A percentile compares a stretch with the other conserved stretches of the same genome.
phyloP scores from a whole-genome alignment of 2,797 vertebrate genomes.

The Brachyalestes nurse region DNA sequence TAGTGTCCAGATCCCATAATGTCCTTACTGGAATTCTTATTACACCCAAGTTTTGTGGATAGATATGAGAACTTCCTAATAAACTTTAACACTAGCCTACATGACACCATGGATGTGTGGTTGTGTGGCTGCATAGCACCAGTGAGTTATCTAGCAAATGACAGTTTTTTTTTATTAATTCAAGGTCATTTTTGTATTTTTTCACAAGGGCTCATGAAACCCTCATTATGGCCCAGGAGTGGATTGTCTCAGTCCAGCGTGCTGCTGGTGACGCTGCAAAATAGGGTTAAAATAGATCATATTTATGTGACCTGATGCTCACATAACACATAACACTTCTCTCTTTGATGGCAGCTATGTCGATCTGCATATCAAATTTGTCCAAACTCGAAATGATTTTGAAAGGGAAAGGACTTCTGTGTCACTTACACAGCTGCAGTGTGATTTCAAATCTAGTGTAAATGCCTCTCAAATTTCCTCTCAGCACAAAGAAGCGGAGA shows the following conservation, averaged over 20 bases:
- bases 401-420: constrained; percentile 13
- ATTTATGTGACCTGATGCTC: constrained; percentile 35
- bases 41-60: neutral
- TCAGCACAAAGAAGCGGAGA: constrained; percentile 66
- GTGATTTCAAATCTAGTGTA: constrained; percentile 55
- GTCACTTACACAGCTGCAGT: neutral
- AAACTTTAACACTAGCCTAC: neutral
- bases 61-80: neutral
- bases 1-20: neutral
- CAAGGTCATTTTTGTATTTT: neutral
- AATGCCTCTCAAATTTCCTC: constrained; percentile 66
- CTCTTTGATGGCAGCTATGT: constrained; percentile 32
- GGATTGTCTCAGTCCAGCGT: constrained; percentile 74
- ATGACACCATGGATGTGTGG: neutral
- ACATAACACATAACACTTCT: constrained; percentile 11
- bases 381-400: constrained; percentile 18
- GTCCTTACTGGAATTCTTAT: neutral
- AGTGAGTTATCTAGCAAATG: neutral
- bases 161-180: neutral
- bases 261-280: constrained; percentile 48
- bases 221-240: neutral
- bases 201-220: neutral
- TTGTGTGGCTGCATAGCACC: neutral
- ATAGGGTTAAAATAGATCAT: constrained; percentile 34
- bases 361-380: constrained; percentile 1